Base-by-base conservation (phyloP, 2,113 vertebrate species). In the Cygnus atratus region DNA sequence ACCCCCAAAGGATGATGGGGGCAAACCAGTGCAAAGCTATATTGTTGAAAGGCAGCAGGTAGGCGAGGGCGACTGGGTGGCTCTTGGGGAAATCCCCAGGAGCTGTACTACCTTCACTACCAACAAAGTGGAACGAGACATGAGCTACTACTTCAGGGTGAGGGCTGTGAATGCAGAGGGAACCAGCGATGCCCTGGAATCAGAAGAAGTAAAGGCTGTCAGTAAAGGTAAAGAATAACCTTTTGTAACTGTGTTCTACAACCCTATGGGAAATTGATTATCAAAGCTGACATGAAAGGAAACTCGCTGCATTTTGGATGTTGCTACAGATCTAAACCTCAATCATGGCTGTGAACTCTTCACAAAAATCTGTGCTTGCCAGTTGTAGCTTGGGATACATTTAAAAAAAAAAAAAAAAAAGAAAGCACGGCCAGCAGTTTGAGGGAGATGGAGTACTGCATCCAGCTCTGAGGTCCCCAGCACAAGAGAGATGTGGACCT, bases 111-210 rank as follows among this genome's bases (percentile, higher is more conserved):
- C 91, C 70, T 99, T 98, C 96, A 98, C 97, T 4, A 98, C 98
- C 1, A 95, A 92, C 79, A 97, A 96, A 33, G 98, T 99, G 77
- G 98, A 98, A 48, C 97, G 94, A 84, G 98, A 98, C 76, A 97
- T 75, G 89, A 99, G 97, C 95, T 99, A 99, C 90, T 94, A 97
- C 96, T 99, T 99, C 97, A 98, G 97, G 12, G 98, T 99, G 94
- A 97, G 95, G 29, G 98, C 99, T 1, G 93, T 98, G 94, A 99
- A 97, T 37, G 96, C 97, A 0, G 98, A 99, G 95, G 99, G 98
- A 24, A 58, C 93, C 3, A 97, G 99, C 2, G 97, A 99, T 0
- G 46, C 98, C 1, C 95, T 99, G 97, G 98, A 98, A 86, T 99
- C 99, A 0, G 96, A 98, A 15, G 98, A 98, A 89, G 98, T 98